These are phyloP conservation scores for Hirtodrosophila confusa DNA, from an alignment of 2,888 invertebrate species.

Conservation along the genomic window DNA sequence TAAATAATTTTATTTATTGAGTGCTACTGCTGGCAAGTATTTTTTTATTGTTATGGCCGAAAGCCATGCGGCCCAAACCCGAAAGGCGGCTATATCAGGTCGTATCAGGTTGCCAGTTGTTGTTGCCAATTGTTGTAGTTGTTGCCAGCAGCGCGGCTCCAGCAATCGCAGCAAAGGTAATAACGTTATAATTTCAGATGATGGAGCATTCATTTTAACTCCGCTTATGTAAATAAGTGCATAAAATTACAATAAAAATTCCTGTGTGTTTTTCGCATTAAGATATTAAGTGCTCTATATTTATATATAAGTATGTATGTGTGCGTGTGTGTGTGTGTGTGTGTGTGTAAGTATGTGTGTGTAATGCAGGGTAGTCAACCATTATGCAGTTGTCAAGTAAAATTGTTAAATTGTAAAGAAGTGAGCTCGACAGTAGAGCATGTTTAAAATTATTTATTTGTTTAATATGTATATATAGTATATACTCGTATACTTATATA, in stretches of 20 bases:
- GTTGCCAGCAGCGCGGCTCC: constrained; percentile 6
- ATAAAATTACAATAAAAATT: constrained; percentile 68
- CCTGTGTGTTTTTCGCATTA: constrained; percentile 45
- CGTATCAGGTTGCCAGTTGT: neutral
- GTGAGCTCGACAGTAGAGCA: neutral
- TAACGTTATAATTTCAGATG: constrained; percentile 70
- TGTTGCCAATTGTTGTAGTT: constrained; percentile 5
- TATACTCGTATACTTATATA: no score
- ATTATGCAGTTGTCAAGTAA: constrained; percentile 30
- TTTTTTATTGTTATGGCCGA: constrained; percentile 41
- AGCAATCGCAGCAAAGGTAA: constrained; percentile 52
- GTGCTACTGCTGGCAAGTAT: constrained; percentile 32
- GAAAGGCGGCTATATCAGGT: neutral
- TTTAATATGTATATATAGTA: neutral
- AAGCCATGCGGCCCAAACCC: constrained; percentile 26
- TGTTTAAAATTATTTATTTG: constrained; percentile 24
- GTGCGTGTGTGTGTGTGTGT: neutral
- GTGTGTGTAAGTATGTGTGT: constrained; percentile 7
- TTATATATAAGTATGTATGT: neutral
- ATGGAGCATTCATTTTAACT: constrained; percentile 67
- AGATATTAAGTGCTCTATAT: constrained; percentile 51
- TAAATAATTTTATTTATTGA: constrained; percentile 53
- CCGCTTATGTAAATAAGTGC: constrained; percentile 72
- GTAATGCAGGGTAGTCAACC: constrained; percentile 24
- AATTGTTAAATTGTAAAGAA: constrained; percentile 28